phyloP scores from a whole-genome alignment of 2,888 invertebrate genomes.

The Vanessa cardui region DNA sequence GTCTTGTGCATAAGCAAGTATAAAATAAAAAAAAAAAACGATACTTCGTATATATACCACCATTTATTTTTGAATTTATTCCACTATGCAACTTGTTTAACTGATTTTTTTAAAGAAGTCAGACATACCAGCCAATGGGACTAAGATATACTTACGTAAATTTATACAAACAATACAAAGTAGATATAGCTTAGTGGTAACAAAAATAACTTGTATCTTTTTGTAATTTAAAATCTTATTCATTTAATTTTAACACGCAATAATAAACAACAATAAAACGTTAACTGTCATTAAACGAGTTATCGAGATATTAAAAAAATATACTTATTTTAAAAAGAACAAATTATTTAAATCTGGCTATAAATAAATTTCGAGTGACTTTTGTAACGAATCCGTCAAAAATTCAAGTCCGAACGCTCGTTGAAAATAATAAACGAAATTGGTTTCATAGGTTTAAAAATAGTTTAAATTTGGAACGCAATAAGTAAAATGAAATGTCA shows the following conservation, averaged over 20 bases:
- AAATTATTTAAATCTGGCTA: neutral
- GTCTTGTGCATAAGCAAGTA: too few species aligned
- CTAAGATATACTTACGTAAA: too few species aligned
- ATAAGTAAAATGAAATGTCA: constrained; percentile 40
- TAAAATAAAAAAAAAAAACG: too few species aligned
- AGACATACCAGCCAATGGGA: too few species aligned
- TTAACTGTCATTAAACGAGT: neutral
- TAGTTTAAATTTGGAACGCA: constrained; percentile 32
- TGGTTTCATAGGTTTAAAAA: constrained; percentile 1
- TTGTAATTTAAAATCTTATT: neutral
- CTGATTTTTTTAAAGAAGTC: too few species aligned
- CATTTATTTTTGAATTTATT: too few species aligned
- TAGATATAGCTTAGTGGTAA: too few species aligned
- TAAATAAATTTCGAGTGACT: neutral
- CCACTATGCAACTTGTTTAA: too few species aligned
- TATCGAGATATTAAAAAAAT: neutral
- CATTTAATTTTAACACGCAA: neutral
- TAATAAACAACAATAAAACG: neutral
- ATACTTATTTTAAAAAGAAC: neutral
- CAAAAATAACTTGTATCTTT: too few species aligned
- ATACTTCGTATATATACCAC: too few species aligned
- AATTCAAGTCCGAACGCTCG: constrained; percentile 5
- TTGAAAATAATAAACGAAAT: constrained; percentile 11
- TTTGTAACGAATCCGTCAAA: neutral
- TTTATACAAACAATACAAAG: too few species aligned